Percentiles rank a stretch among this genome's conserved stretches.
These are phyloP conservation scores for Ginglymostoma cirratum DNA, from an alignment of 2,113 vertebrate genomes.

Conservation along the genomic window DNA sequence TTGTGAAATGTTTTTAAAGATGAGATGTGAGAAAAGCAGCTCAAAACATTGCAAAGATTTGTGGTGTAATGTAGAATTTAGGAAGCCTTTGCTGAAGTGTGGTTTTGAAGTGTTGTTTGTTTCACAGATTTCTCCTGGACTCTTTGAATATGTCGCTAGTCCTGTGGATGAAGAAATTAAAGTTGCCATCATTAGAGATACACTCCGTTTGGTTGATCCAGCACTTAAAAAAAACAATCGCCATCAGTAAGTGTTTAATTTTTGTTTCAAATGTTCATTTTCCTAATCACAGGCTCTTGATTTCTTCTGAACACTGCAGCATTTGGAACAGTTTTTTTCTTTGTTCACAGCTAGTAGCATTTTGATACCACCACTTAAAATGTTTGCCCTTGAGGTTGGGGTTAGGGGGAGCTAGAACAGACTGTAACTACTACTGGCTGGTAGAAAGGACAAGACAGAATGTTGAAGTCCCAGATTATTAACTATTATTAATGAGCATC, in stretches of 20 bases:
- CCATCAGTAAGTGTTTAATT: constrained; percentile 41
- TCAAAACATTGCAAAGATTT: constrained; percentile 3
- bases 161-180: constrained; percentile 92
- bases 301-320: background rate
- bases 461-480: background rate
- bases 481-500: background rate
- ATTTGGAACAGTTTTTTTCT: background rate
- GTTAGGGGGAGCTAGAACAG: background rate
- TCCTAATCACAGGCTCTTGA: background rate
- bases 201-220: constrained; percentile 83
- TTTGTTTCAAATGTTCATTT: constrained; percentile 14
- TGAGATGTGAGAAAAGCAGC: constrained; percentile 22
- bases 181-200: constrained; percentile 89
- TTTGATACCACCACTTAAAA: background rate
- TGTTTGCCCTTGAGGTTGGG: background rate
- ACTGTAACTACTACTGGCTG: background rate
- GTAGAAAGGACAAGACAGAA: background rate
- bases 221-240: constrained; percentile 55
- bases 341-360: background rate
- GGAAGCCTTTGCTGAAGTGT: background rate
- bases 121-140: constrained; percentile 80
- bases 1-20: background rate
- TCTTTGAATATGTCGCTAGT: constrained; percentile 84
- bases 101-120: constrained; percentile 7
- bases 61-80: background rate